phyloP scores from a whole-genome alignment of 1,140 invertebrate species.

The Drosophila takahashii region DNA sequence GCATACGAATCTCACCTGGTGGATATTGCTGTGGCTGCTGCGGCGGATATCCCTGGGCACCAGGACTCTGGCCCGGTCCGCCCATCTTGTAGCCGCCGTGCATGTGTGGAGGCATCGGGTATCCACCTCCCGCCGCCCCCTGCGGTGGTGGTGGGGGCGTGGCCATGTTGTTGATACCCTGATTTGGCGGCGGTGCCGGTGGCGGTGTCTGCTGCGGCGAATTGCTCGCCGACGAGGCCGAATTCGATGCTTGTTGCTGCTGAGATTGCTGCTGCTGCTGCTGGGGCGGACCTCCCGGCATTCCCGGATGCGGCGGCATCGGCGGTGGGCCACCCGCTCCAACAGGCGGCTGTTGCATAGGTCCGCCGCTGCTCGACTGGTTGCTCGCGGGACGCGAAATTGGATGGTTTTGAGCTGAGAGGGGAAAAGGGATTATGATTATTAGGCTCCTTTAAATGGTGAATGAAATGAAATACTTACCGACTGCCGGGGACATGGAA shows the following conservation, averaged over 20 bases:
- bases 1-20: conserved; percentile 81
- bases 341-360: conserved; percentile 85
- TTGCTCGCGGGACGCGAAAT: conserved; percentile 92
- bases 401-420: conserved; percentile 77
- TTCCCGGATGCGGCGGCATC: conserved; percentile 85
- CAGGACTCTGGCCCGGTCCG: conserved; percentile 71
- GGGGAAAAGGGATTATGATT: neutral
- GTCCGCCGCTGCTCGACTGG: conserved; percentile 88
- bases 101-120: conserved; percentile 82
- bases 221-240: conserved; percentile 77
- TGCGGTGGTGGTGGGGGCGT: conserved; percentile 85
- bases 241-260: conserved; percentile 81
- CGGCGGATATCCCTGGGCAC: conserved; percentile 86
- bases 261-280: conserved; percentile 83
- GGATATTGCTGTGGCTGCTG: conserved; percentile 87
- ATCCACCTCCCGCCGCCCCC: conserved; percentile 67
- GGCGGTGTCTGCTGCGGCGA: conserved; percentile 79
- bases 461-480: conserved; percentile 87
- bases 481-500: conserved; percentile 98
- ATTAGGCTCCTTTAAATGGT: too few relatives aligned
- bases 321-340: conserved; percentile 89
- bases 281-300: conserved; percentile 67
- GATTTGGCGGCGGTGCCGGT: conserved; percentile 86
- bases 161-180: conserved; percentile 83
- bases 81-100: conserved; percentile 82